Evolutionary conservation across 1,140 invertebrate species (phyloP).

Genomic region (Neotoxoptera formosana): DNA sequence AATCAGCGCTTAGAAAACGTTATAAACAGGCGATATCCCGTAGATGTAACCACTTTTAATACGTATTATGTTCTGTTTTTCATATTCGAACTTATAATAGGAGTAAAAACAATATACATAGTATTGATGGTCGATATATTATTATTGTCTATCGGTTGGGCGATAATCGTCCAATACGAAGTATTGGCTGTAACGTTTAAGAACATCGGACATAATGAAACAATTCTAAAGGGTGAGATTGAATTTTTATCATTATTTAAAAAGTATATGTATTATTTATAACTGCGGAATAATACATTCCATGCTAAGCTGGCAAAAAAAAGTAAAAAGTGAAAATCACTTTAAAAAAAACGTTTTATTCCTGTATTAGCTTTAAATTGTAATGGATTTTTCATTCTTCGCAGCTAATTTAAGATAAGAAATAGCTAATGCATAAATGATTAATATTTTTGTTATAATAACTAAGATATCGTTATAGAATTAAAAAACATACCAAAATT

Average conservation of each 20-base stretch:
- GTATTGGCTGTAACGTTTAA: not conserved
- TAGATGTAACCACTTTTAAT: not conserved
- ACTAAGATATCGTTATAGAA: too few relatives aligned
- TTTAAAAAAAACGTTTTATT: too few relatives aligned
- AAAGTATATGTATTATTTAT: too few relatives aligned
- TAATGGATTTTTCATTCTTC: not conserved
- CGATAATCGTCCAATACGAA: not conserved
- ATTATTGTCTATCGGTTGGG: not conserved
- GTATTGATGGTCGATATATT: not conserved
- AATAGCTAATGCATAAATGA: too few relatives aligned
- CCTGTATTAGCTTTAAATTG: not conserved
- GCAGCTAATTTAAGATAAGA: too few relatives aligned
- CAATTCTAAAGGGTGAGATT: not conserved
- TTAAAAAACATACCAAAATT: too few relatives aligned
- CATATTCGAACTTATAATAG: not conserved
- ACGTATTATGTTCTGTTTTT: not conserved
- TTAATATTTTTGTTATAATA: too few relatives aligned
- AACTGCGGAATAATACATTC: not conserved
- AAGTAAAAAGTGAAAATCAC: not conserved
- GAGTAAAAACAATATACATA: not conserved
- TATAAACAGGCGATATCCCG: not conserved
- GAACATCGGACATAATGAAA: not conserved
- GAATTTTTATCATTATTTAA: not conserved
- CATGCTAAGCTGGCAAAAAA: rapidly evolving
- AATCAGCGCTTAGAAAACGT: not conserved